phyloP scores from a whole-genome alignment of 2,797 vertebrate genomes.

The Hippocampus kuda region DNA sequence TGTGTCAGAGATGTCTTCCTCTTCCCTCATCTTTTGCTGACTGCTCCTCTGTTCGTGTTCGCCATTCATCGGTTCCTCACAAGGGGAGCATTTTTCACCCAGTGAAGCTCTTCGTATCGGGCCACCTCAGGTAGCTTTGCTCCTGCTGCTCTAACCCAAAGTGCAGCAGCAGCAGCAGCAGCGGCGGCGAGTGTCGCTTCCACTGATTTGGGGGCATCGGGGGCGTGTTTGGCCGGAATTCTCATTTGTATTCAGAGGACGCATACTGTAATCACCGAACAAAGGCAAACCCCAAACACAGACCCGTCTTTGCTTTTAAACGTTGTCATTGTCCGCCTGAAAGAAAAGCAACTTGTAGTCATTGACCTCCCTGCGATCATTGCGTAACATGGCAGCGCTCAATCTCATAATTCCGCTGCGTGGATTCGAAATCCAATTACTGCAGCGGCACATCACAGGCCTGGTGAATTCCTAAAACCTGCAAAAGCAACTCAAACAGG shows the following conservation, averaged over 20 bases:
- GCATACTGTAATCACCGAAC: neutral
- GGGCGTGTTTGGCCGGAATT: neutral
- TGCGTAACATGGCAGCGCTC: neutral
- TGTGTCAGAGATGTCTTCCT: neutral
- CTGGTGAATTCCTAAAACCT: slow-evolving; percentile 10
- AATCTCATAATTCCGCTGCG: slow-evolving; percentile 15
- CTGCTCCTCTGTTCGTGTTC: slow-evolving; percentile 24
- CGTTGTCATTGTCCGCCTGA: neutral
- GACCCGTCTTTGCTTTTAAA: neutral
- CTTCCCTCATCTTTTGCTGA: slow-evolving; percentile 9
- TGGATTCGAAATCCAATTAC: slow-evolving; percentile 32
- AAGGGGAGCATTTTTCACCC: slow-evolving; percentile 20
- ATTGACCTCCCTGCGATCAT: neutral
- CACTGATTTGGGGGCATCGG: neutral
- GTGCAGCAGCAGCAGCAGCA: neutral
- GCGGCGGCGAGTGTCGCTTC: neutral
- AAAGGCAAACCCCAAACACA: neutral
- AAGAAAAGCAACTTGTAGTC: neutral
- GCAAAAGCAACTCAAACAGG: neutral
- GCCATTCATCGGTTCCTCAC: slow-evolving; percentile 33
- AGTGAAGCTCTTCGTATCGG: slow-evolving; percentile 26
- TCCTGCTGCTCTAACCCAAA: neutral
- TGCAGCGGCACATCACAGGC: slow-evolving; percentile 26
- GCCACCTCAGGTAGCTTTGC: slow-evolving; percentile 13
- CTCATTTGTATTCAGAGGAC: neutral